phyloP scores from a whole-genome alignment of 92 coral and sea anemone genomes.

The Pocillopora meandrina region DNA sequence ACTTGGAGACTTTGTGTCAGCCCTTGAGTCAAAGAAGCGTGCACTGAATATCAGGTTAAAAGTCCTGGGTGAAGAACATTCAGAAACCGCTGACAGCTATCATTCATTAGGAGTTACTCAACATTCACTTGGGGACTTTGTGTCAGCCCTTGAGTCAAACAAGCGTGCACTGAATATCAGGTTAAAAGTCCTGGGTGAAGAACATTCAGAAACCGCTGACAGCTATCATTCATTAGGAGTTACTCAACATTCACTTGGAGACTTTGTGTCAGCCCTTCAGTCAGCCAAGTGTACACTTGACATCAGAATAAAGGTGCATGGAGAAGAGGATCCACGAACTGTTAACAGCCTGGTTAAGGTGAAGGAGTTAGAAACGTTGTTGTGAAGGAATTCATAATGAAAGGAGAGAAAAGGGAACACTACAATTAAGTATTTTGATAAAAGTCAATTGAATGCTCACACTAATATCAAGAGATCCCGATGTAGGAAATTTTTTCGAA shows the following conservation, averaged over 20 bases:
- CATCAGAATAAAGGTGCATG: too few species aligned
- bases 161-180: background rate
- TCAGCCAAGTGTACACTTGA: too few species aligned
- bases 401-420: too few species aligned
- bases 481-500: too few species aligned
- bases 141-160: background rate
- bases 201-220: background rate
- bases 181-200: background rate
- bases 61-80: background rate
- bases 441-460: too few species aligned
- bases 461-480: too few species aligned
- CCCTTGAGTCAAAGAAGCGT: background rate
- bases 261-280: background rate
- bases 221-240: conserved; percentile 1
- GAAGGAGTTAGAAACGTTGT: too few species aligned
- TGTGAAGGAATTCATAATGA: too few species aligned
- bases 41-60: background rate
- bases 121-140: background rate
- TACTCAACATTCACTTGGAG: background rate
- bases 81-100: background rate
- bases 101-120: background rate
- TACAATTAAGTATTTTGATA: too few species aligned
- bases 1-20: background rate
- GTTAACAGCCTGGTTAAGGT: too few species aligned
- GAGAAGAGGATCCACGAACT: too few species aligned